These are phyloP conservation scores for Rhynchonycteris naso DNA, from an alignment of 2,797 vertebrate genomes.

Conservation along the genomic window DNA sequence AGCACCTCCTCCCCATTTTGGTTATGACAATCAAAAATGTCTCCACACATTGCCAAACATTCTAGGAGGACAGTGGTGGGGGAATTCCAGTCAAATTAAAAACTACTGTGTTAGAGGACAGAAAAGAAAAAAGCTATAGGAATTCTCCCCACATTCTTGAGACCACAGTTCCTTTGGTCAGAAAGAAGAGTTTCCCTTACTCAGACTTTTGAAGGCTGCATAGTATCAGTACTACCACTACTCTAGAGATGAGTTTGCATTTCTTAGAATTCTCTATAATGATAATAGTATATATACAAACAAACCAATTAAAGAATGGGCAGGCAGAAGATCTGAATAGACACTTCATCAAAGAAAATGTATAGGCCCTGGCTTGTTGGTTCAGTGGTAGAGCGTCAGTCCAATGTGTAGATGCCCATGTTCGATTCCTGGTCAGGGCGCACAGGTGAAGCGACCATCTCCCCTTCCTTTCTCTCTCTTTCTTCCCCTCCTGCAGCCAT, in stretches of 20 bases:
- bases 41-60: neutral
- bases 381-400: no score
- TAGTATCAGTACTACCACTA: neutral
- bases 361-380: no score
- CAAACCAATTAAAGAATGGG: neutral
- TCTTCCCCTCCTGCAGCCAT: no score
- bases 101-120: neutral
- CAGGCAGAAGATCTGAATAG: neutral
- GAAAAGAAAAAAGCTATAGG: neutral
- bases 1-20: neutral
- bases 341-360: no score
- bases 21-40: neutral
- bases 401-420: no score
- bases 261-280: neutral
- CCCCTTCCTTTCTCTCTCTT: no score
- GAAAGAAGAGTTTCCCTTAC: neutral
- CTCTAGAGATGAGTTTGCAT: neutral
- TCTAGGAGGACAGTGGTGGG: neutral
- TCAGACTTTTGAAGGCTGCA: neutral
- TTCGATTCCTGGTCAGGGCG: no score
- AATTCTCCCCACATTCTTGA: neutral
- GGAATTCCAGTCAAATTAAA: neutral
- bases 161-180: neutral
- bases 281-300: neutral
- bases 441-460: no score